Evolutionary conservation across 53 echinoderm and acorn worm species (phyloP).

Genomic region (Holothuria leucospilota): DNA sequence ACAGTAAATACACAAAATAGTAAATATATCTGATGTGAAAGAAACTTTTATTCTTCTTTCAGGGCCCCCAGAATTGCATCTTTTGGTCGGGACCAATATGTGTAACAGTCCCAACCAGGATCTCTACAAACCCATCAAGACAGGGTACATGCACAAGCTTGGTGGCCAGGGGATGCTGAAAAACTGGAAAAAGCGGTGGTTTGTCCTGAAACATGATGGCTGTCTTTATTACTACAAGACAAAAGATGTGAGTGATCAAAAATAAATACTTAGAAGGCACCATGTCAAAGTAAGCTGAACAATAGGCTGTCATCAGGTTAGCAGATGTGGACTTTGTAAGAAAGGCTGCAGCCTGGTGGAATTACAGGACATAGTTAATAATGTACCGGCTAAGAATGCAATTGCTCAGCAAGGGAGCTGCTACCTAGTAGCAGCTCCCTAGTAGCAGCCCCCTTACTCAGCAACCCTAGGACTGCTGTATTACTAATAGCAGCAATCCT

Average conservation of each 20-base stretch:
- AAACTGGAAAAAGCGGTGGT: slow-evolving; percentile 90
- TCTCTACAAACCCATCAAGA: slow-evolving; percentile 74
- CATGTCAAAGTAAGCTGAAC: not conserved
- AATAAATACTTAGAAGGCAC: too few species aligned
- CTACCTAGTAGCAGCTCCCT: too few species aligned
- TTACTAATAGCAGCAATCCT: too few species aligned
- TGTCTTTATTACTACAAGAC: slow-evolving; percentile 99
- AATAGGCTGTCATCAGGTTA: not conserved
- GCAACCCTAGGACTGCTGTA: too few species aligned
- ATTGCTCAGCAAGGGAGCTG: too few species aligned
- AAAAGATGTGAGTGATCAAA: slow-evolving; percentile 62
- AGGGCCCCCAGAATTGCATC: slow-evolving; percentile 20
- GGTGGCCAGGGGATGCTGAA: slow-evolving; percentile 81
- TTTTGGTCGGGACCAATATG: slow-evolving; percentile 90
- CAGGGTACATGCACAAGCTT: slow-evolving; percentile 87
- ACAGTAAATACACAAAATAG: too few species aligned
- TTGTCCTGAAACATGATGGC: slow-evolving; percentile 96
- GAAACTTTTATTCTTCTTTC: not conserved
- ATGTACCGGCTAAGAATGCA: too few species aligned
- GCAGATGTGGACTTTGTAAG: too few species aligned
- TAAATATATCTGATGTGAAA: too few species aligned
- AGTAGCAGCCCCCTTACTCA: too few species aligned
- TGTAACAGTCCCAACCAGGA: slow-evolving; percentile 84
- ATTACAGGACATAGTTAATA: too few species aligned
- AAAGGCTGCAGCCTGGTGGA: too few species aligned